Conservation (phyloP, 2,113 vertebrate genomes). For the Delphinus delphis region DNA sequence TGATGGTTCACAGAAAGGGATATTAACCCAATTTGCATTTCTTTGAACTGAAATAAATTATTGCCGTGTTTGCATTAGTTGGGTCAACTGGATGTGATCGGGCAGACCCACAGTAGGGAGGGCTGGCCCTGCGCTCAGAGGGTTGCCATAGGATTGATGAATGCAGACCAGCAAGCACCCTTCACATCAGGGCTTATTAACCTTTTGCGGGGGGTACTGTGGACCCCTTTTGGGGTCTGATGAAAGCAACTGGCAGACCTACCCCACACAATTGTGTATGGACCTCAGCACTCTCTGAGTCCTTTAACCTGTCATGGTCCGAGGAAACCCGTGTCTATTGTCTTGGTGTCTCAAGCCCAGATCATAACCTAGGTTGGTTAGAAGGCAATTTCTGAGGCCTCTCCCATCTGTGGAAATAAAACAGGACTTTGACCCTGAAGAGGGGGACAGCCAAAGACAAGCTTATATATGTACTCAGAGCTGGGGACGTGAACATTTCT, state of each 20-base stretch:
- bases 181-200: slow-evolving; percentile 19
- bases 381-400: background rate
- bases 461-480: background rate
- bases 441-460: background rate
- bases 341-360: background rate
- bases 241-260: background rate
- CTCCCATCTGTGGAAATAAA: background rate
- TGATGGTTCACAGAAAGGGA: slow-evolving; percentile 79
- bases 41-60: slow-evolving; percentile 78
- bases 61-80: slow-evolving; percentile 71
- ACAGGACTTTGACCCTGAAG: background rate
- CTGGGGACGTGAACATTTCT: background rate
- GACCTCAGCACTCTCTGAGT: background rate
- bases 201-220: background rate
- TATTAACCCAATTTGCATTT: slow-evolving; percentile 81
- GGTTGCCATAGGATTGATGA: slow-evolving; percentile 9
- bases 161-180: background rate
- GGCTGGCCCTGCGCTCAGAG: background rate
- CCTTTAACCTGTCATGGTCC: background rate
- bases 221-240: background rate
- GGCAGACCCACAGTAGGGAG: slow-evolving; percentile 53
- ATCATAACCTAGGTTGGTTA: background rate
- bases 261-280: background rate
- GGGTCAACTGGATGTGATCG: slow-evolving; percentile 72
- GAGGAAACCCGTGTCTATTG: background rate